Evolutionary conservation across 2,888 invertebrate species (phyloP).

Genomic region (Oithona nana): DNA sequence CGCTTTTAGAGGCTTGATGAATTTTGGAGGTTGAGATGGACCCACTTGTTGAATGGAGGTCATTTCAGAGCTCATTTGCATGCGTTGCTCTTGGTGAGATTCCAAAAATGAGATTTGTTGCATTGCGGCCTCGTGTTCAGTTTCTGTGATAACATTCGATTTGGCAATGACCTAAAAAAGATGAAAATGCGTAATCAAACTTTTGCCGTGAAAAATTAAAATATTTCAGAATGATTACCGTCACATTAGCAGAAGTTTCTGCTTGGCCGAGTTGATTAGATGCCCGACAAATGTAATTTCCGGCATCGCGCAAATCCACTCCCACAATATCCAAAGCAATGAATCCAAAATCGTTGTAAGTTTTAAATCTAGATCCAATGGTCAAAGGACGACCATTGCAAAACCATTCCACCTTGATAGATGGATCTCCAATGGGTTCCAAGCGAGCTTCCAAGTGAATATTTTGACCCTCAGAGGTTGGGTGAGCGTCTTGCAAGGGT

Average conservation of each 20-base stretch:
- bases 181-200: too few relatives aligned
- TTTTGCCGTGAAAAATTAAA: too few relatives aligned
- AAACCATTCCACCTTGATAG: slow-evolving; percentile 88
- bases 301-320: slow-evolving; percentile 78
- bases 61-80: slow-evolving; percentile 42
- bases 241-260: slow-evolving; percentile 72
- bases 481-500: slow-evolving; percentile 54
- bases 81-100: slow-evolving; percentile 24
- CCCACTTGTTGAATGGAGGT: slow-evolving; percentile 49
- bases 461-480: slow-evolving; percentile 66
- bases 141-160: slow-evolving; percentile 56
- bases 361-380: slow-evolving; percentile 58
- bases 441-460: slow-evolving; percentile 76
- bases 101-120: slow-evolving; percentile 81
- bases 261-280: slow-evolving; percentile 82
- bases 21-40: slow-evolving; percentile 64
- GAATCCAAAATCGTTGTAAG: slow-evolving; percentile 91
- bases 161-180: neutral
- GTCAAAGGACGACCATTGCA: slow-evolving; percentile 51
- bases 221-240: slow-evolving; percentile 31
- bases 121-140: slow-evolving; percentile 74
- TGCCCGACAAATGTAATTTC: slow-evolving; percentile 82
- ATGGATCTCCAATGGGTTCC: slow-evolving; percentile 88
- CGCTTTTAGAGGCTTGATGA: slow-evolving; percentile 66
- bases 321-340: slow-evolving; percentile 89